These are phyloP conservation scores for Eupithecia subumbrata DNA, from an alignment of 2,888 invertebrate species.

Conservation along the genomic window DNA sequence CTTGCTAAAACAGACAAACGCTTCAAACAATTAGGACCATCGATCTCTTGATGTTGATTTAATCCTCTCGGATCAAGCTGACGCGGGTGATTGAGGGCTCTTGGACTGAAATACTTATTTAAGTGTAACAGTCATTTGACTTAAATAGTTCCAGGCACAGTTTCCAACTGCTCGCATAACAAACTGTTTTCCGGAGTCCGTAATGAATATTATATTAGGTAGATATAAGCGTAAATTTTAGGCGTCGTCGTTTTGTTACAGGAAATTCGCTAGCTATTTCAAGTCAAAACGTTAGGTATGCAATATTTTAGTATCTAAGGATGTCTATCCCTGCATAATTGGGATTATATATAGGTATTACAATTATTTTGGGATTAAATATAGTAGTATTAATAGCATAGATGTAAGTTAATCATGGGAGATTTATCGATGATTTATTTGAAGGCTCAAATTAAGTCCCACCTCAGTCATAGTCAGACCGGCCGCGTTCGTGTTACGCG, in stretches of 20 bases:
- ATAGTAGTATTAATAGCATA: too few species aligned
- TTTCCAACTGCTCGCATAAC: neutral
- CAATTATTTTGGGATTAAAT: too few species aligned
- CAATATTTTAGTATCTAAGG: neutral
- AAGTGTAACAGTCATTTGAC: neutral
- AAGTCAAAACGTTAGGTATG: neutral
- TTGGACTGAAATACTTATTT: neutral
- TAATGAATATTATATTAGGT: neutral
- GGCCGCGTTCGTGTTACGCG: too few species aligned
- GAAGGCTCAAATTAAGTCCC: too few species aligned
- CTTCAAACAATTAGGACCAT: constrained; percentile 5
- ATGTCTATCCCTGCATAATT: neutral
- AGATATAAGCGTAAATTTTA: neutral
- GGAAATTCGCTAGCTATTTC: neutral
- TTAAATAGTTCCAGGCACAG: neutral
- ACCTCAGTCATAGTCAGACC: too few species aligned
- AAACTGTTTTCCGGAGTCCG: neutral
- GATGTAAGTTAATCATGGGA: too few species aligned
- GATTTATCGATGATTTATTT: too few species aligned
- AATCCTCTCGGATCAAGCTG: constrained; percentile 5
- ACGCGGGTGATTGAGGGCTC: neutral
- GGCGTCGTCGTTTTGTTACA: neutral
- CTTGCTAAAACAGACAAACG: constrained; percentile 3
- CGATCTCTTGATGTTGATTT: constrained; percentile 6
- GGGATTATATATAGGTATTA: too few species aligned